phyloP scores from a whole-genome alignment of 2,888 invertebrate species.

The Nebria brevicollis region DNA sequence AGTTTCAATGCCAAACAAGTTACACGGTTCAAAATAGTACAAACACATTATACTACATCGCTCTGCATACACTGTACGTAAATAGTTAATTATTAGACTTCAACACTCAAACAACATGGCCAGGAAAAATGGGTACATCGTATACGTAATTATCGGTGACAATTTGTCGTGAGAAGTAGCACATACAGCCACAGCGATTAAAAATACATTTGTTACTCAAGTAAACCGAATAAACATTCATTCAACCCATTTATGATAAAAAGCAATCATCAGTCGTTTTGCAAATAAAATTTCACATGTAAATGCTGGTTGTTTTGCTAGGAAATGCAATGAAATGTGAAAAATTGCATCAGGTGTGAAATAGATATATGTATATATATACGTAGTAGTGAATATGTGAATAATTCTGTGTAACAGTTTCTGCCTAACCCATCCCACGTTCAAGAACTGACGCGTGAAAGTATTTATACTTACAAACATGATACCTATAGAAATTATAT shows the following conservation, averaged over 20 bases:
- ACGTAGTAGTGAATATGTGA: not conserved
- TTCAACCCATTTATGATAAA: too few species aligned
- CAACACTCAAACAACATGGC: not conserved
- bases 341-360: not conserved
- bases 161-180: not conserved
- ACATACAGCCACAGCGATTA: not conserved
- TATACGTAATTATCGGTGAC: not conserved
- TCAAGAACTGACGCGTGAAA: not conserved
- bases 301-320: not conserved
- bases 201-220: not conserved
- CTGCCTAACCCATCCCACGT: not conserved
- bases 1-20: not conserved
- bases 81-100: not conserved
- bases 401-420: not conserved
- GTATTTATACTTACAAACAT: not conserved
- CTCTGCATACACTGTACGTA: not conserved
- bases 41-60: not conserved
- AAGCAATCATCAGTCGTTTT: too few species aligned
- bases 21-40: not conserved
- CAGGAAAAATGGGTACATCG: not conserved
- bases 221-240: too few species aligned
- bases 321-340: not conserved
- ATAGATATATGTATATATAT: too few species aligned
- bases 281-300: not conserved
- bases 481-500: conserved; percentile 1